Conservation (phyloP, 64 coral and sea anemone genomes). For the Montipora capricornis region DNA sequence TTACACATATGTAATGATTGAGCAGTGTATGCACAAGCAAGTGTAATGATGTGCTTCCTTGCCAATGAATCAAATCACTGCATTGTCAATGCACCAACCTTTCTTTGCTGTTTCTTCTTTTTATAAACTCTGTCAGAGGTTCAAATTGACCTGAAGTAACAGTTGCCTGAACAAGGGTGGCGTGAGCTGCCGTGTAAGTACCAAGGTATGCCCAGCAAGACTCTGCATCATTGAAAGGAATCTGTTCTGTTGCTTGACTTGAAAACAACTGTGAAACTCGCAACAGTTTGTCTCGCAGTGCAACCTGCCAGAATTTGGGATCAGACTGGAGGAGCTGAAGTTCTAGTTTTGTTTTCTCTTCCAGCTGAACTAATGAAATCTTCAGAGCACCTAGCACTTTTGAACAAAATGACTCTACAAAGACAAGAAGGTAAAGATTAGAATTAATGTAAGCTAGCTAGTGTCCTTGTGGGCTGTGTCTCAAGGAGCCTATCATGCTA, state of each 20-base stretch:
- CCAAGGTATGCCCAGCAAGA: constrained; percentile 92
- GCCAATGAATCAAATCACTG: too few species aligned
- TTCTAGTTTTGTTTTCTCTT: constrained; percentile 96
- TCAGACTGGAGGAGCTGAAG: constrained; percentile 82
- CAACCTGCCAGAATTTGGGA: constrained; percentile 79
- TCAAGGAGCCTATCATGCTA: too few species aligned
- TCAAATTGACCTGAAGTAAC: constrained; percentile 79
- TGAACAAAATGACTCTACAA: constrained; percentile 84
- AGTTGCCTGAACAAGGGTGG: constrained; percentile 85
- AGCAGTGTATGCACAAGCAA: too few species aligned
- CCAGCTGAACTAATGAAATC: constrained; percentile 85
- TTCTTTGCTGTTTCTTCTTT: constrained; percentile 51
- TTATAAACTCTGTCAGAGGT: constrained; percentile 82
- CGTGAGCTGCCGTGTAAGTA: constrained; percentile 92
- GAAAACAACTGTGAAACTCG: constrained; percentile 93
- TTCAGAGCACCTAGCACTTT: constrained; percentile 87
- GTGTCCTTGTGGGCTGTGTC: too few species aligned
- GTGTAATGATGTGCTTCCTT: too few species aligned
- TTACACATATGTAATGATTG: too few species aligned
- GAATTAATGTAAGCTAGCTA: not conserved
- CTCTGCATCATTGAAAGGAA: constrained; percentile 88
- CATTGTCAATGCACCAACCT: constrained; percentile 27
- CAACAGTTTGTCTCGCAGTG: constrained; percentile 85
- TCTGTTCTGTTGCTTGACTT: constrained; percentile 88
- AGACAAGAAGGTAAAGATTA: not conserved